Evolutionary conservation across 2,888 invertebrate genomes (phyloP).

Genomic region (Agapostemon virescens): DNA sequence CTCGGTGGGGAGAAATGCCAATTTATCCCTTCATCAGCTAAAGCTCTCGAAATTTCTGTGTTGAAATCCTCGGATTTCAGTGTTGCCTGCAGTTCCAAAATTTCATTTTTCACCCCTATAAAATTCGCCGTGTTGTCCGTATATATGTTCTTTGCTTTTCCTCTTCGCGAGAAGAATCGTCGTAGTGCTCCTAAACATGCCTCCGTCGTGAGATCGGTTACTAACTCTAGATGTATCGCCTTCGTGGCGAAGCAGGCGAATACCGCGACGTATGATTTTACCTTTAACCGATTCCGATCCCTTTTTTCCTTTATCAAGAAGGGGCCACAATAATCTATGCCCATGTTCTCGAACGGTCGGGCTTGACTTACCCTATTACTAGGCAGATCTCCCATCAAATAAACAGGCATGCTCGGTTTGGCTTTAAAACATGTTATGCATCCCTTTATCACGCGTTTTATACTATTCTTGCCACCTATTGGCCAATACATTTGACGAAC

Average conservation of each 20-base stretch:
- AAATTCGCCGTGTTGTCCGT: not conserved
- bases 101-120: not conserved
- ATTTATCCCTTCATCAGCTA: not conserved
- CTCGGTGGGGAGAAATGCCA: not conserved
- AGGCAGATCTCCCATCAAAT: constrained; percentile 19
- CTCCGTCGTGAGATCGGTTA: not conserved
- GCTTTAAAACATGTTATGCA: constrained; percentile 6
- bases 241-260: not conserved
- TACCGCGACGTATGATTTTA: not conserved
- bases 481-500: constrained; percentile 11
- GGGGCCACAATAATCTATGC: not conserved
- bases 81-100: not conserved
- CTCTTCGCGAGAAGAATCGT: not conserved
- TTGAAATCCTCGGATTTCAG: not conserved
- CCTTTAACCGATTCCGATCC: not conserved
- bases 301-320: not conserved
- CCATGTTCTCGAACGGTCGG: not conserved
- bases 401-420: not conserved
- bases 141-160: not conserved
- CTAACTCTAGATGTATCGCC: constrained; percentile 7
- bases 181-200: not conserved
- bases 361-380: not conserved
- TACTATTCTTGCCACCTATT: not conserved
- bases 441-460: not conserved
- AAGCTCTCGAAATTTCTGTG: not conserved